phyloP scores from a whole-genome alignment of 37 sponge, comb jelly and placozoan genomes.

The Petrosia ficiformis region DNA sequence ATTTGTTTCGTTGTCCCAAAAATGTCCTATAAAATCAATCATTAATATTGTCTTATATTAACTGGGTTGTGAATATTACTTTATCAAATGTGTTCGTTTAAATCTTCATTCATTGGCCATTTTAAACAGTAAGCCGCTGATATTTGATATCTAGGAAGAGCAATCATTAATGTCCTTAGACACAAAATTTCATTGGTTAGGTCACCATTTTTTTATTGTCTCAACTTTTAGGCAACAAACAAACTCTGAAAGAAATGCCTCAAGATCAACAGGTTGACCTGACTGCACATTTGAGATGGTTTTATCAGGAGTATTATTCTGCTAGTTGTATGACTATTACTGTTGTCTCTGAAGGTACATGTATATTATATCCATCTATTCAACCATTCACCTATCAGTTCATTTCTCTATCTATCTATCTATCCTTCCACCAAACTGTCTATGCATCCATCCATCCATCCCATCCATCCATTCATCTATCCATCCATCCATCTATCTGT shows the following conservation, averaged over 20 bases:
- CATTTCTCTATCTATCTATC: background rate
- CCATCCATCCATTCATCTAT: background rate
- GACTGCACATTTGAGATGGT: constrained; percentile 21
- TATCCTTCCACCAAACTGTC: background rate
- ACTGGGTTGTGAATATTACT: no score
- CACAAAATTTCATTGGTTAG: no score
- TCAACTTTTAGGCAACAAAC: constrained; percentile 5
- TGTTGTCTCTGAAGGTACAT: constrained; percentile 50
- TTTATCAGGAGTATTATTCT: constrained; percentile 51
- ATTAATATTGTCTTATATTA: no score
- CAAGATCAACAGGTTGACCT: constrained; percentile 10
- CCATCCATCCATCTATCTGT: background rate
- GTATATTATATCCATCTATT: background rate
- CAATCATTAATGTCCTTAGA: no score
- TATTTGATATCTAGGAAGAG: no score
- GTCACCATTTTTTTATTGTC: no score
- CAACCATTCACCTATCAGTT: background rate
- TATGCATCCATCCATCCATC: no score
- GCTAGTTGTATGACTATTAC: constrained; percentile 62
- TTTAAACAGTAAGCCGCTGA: no score
- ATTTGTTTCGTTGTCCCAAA: no score
- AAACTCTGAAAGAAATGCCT: constrained; percentile 24
- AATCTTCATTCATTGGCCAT: no score
- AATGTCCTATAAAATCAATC: no score
- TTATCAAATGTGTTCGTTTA: no score